Evolutionary conservation across 2,113 vertebrate species (phyloP).

Genomic region (Labeo rohita): DNA sequence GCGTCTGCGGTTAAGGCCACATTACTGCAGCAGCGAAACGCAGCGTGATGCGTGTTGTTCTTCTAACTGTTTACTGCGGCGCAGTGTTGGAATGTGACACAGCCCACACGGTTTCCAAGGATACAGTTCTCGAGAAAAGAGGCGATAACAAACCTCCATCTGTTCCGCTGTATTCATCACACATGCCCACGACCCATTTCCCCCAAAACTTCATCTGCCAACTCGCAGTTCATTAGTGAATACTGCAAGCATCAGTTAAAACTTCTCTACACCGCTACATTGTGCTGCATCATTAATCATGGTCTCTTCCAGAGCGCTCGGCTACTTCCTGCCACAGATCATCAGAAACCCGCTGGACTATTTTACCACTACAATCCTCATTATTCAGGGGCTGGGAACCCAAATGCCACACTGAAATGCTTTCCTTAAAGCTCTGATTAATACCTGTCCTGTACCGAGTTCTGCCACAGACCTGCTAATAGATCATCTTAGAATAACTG

Average conservation of each 20-base stretch:
- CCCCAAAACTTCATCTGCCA: slow-evolving; percentile 51
- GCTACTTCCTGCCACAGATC: slow-evolving; percentile 35
- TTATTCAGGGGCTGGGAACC: slow-evolving; percentile 6
- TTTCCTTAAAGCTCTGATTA: slow-evolving; percentile 13
- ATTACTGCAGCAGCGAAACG: neutral
- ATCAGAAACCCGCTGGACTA: slow-evolving; percentile 40
- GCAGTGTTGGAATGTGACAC: slow-evolving; percentile 55
- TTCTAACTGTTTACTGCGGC: slow-evolving; percentile 52
- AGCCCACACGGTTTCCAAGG: slow-evolving; percentile 62
- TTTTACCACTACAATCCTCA: slow-evolving; percentile 23
- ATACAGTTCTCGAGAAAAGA: slow-evolving; percentile 55
- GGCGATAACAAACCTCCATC: slow-evolving; percentile 59
- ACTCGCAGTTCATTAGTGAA: slow-evolving; percentile 59
- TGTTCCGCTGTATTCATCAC: slow-evolving; percentile 55
- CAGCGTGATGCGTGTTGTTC: slow-evolving; percentile 32
- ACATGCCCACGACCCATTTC: slow-evolving; percentile 49
- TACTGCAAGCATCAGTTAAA: slow-evolving; percentile 59
- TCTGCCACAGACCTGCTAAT: neutral
- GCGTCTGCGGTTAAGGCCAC: neutral
- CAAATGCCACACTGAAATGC: neutral
- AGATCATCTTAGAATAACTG: neutral
- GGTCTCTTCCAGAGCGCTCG: slow-evolving; percentile 54
- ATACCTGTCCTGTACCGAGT: neutral
- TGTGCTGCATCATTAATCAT: slow-evolving; percentile 57
- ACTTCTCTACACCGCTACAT: slow-evolving; percentile 48